These are phyloP conservation scores for Drosophila simulans DNA, from an alignment of 1,140 invertebrate genomes.

Conservation along the genomic window DNA sequence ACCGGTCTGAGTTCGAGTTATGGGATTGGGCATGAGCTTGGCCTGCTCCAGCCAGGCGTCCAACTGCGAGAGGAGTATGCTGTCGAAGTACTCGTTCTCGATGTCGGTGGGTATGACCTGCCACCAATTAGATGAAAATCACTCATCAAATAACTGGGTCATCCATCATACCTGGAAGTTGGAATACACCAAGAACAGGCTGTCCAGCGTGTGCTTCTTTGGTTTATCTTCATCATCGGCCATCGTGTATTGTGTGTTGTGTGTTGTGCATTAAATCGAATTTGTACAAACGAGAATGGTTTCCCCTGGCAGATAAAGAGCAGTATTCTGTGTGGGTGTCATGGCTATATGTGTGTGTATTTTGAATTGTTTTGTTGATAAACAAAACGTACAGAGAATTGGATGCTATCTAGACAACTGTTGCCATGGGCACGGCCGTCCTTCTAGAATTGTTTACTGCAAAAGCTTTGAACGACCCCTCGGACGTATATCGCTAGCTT, in stretches of 20 bases:
- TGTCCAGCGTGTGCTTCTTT: slow-evolving; percentile 73
- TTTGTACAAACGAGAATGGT: slow-evolving; percentile 10
- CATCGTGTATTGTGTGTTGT: slow-evolving; percentile 38
- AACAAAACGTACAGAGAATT: slow-evolving; percentile 47
- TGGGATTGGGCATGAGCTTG: slow-evolving; percentile 65
- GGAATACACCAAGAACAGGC: slow-evolving; percentile 62
- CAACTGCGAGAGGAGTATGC: slow-evolving; percentile 72
- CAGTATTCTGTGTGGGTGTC: slow-evolving; percentile 16
- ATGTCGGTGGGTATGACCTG: slow-evolving; percentile 53
- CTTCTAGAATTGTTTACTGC: slow-evolving; percentile 22
- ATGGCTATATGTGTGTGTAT: slow-evolving; percentile 9
- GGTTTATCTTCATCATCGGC: slow-evolving; percentile 81
- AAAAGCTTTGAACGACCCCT: slow-evolving; percentile 28
- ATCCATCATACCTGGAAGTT: slow-evolving; percentile 52
- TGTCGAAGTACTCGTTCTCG: slow-evolving; percentile 63
- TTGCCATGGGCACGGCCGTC: slow-evolving; percentile 28
- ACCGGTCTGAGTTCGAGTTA: slow-evolving; percentile 71
- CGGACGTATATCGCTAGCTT: slow-evolving; percentile 34
- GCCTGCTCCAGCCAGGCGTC: slow-evolving; percentile 75
- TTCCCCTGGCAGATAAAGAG: slow-evolving; percentile 42
- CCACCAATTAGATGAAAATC: background rate
- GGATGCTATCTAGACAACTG: slow-evolving; percentile 13
- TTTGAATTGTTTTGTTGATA: slow-evolving; percentile 56
- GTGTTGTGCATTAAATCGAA: slow-evolving; percentile 9
- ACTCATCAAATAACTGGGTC: too few relatives aligned